Conservation (phyloP, 1,140 invertebrate species). For the Brachionus rotundiformis region DNA sequence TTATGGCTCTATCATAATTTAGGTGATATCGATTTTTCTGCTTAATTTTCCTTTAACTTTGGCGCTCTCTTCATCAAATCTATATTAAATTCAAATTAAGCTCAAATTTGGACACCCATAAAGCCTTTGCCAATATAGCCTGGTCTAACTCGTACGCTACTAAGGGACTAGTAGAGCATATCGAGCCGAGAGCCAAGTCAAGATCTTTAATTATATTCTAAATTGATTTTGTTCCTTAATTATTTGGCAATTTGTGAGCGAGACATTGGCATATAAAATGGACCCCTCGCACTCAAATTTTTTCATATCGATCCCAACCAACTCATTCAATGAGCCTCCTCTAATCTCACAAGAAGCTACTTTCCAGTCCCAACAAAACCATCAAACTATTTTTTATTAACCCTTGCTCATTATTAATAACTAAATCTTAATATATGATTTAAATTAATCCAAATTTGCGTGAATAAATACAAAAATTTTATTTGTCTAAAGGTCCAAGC, state of each 20-base stretch:
- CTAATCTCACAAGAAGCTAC: background rate
- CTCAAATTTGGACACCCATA: background rate
- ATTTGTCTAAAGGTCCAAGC: background rate
- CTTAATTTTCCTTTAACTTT: background rate
- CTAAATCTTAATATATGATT: background rate
- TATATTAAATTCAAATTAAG: background rate
- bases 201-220: constrained; percentile 16
- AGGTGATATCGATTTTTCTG: constrained; percentile 6
- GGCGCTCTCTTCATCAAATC: background rate
- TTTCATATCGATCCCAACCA: background rate
- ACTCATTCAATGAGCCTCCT: no score
- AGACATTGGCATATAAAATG: background rate
- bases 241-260: background rate
- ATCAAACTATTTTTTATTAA: no score
- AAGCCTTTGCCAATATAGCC: background rate
- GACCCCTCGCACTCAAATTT: background rate
- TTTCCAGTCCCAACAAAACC: background rate
- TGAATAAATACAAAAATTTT: background rate
- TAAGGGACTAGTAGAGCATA: background rate
- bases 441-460: background rate
- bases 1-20: background rate
- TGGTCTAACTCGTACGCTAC: background rate
- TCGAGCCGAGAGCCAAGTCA: background rate
- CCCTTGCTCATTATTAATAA: no score
- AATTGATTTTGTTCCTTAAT: background rate